Evolutionary conservation across 2,888 invertebrate genomes (phyloP), one percentile per base, ranked within the genome.

Genomic region (Xestia ashworthii): DNA sequence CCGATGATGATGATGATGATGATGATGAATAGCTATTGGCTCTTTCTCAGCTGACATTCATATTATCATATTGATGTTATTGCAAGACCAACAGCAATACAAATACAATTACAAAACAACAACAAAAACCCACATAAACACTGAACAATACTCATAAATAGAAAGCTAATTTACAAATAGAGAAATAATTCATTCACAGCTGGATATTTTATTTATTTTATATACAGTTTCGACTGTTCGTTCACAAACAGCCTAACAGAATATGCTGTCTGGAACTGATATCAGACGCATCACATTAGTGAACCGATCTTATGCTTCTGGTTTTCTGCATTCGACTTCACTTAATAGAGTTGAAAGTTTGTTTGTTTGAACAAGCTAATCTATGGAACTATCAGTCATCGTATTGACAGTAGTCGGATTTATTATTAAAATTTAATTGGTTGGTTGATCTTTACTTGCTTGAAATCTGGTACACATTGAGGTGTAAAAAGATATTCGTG

Each of bases 111-210:
- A 38, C 22, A 38, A 68, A 80, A 68, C 11, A 58, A 5, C 41
- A 32, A n/a, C 53, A 11, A 50, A 68, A 48, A 50, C 65, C 25
- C 32, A 71, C 44, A 38, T 38, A 25, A 74, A 78, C 44, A 50
- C 11, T 50, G 62, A 81, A 79, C 81, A 67, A 79, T 81, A 60
- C 50, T 46, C 62, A 70, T 70, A 76, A 72, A 84, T 72, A 73
- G 16, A 81, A 75, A 76, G 41, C 22, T 74, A 71, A 82, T 76
- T 82, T 73, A 78, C 60, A 58, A 85, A 87, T 62, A 71, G n/a
- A 77, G 71, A 78, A 75, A 82, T 82, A 78, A 87, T 53, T 80
- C 70, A 80, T 69, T 76, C 83, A 80, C 86, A 87, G 80, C 74
- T 74, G 78, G 73, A 80, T n/a, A 67, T 68, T 64, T 81, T 25